Base-by-base conservation (phyloP, 2,888 invertebrate genomes). In the Nasonovia ribisnigri region DNA sequence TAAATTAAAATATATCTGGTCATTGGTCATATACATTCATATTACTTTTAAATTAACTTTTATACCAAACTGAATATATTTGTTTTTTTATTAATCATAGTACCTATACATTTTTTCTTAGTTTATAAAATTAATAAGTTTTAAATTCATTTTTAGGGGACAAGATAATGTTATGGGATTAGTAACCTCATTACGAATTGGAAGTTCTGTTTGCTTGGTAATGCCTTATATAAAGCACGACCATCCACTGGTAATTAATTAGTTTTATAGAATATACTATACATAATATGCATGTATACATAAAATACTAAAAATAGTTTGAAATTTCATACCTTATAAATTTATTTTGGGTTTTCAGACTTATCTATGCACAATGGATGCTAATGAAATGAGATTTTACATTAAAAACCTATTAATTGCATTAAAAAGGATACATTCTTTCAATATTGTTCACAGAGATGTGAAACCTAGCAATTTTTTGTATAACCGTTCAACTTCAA, bases 391-490 rank as follows among this genome's bases (percentile, higher is more conserved):
- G 84, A 97, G 97, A 94, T 96, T 97, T 94, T 99, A 98, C 96
- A 97, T 98, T 97, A 97, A 96, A 95, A 98, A 98, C 95, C 96
- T 99, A 95, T 96, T 99, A 95, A 96, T 97, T 86, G 98, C 99
- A 8, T 96, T 99, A 95, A 96, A 96, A 13, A 97, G 98, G 95
- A 98, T 99, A 94, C 99, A 99, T 96, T 97, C 97, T 88, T 97
- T 97, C 95, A 97, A 97, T 94, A 97, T 99, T 94, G 98, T 99
- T 94, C 99, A 99, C 95, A 96, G 99, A 93, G 99, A 99, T 95
- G 97, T 99, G 86, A 99, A 99, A 96, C 99, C 99, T 3, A 98
- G 97, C 96, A 99, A 99, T 96, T 99, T 99, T 96, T 96, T 99
- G 24, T 98, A 98, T 95, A 97, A 98, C 96, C 96, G 98, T 29